A percentile compares a stretch with the other conserved stretches of the same genome.
These are phyloP conservation scores for Spheniscus mendiculus DNA, from an alignment of 2,113 vertebrate genomes.

Conservation along the genomic window DNA sequence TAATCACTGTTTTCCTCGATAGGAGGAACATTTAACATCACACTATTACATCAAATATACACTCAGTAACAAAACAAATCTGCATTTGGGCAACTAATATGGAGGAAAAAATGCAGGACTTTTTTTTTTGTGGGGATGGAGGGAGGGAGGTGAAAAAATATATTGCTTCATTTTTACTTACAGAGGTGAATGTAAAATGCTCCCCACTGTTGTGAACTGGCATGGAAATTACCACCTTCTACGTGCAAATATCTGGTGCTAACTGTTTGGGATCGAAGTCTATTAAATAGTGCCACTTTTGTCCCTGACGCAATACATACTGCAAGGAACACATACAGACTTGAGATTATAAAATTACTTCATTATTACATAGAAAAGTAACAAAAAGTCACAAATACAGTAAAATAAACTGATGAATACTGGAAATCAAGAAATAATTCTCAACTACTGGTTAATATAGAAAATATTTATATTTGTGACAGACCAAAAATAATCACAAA, in stretches of 20 bases:
- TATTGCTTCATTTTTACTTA: conserved; percentile 77
- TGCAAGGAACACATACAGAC: conserved; percentile 72
- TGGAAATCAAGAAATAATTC: not conserved
- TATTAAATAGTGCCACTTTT: conserved; percentile 98
- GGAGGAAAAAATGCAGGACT: not conserved
- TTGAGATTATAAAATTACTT: conserved; percentile 43
- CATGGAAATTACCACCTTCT: conserved; percentile 98
- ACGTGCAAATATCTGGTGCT: conserved; percentile 98
- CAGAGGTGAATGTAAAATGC: conserved; percentile 98
- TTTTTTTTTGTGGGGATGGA: not conserved
- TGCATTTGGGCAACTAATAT: not conserved
- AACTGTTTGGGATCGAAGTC: conserved; percentile 97
- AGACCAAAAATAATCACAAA: not conserved
- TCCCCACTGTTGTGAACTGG: conserved; percentile 99
- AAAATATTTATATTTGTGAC: not conserved
- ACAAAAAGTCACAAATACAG: not conserved
- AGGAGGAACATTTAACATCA: not conserved
- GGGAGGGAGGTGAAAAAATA: not conserved
- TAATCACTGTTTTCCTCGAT: not conserved
- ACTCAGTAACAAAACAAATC: not conserved
- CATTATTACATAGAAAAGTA: not conserved
- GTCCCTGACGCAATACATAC: conserved; percentile 99
- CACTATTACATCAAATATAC: not conserved
- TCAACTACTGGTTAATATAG: not conserved
- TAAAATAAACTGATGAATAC: not conserved